Percentiles rank a stretch among this genome's conserved stretches.
These are phyloP conservation scores for Gila orcuttii DNA, from an alignment of 2,113 vertebrate genomes.

Conservation along the genomic window DNA sequence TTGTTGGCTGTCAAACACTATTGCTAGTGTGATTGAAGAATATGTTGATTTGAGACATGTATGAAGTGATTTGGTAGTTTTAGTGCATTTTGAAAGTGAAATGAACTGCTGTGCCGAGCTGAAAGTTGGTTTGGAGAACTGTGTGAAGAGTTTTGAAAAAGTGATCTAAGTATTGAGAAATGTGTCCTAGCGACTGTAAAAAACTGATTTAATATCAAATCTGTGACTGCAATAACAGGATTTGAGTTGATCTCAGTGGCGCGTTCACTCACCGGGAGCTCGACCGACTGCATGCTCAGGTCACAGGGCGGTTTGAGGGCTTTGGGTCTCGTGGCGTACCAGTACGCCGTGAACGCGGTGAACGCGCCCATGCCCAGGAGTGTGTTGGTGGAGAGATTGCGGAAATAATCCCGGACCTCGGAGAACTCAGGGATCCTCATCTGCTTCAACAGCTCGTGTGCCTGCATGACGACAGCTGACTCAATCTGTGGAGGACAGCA, in stretches of 20 bases:
- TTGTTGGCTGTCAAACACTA: no score
- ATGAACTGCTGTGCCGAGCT: no score
- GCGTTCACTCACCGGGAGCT: constrained; percentile 80
- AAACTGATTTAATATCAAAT: neutral
- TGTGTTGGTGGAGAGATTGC: constrained; percentile 79
- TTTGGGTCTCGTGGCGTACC: constrained; percentile 86
- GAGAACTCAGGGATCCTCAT: constrained; percentile 84
- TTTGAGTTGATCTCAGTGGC: neutral
- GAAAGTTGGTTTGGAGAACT: no score
- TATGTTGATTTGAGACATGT: no score
- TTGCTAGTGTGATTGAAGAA: no score
- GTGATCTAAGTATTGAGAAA: no score
- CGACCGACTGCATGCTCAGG: constrained; percentile 86
- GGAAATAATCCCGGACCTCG: constrained; percentile 83
- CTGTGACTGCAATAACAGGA: neutral
- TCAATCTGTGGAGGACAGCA: constrained; percentile 26
- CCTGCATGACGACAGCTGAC: constrained; percentile 73
- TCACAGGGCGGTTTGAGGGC: constrained; percentile 84
- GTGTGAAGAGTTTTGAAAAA: no score
- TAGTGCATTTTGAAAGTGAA: no score
- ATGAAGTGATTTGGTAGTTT: no score
- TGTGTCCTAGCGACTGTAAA: no score
- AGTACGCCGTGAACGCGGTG: constrained; percentile 85
- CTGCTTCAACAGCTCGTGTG: constrained; percentile 81
- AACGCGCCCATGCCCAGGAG: constrained; percentile 88